These are phyloP conservation scores for Mongoloraphidia duomilia DNA, from an alignment of 2,888 invertebrate genomes.

Conservation along the genomic window DNA sequence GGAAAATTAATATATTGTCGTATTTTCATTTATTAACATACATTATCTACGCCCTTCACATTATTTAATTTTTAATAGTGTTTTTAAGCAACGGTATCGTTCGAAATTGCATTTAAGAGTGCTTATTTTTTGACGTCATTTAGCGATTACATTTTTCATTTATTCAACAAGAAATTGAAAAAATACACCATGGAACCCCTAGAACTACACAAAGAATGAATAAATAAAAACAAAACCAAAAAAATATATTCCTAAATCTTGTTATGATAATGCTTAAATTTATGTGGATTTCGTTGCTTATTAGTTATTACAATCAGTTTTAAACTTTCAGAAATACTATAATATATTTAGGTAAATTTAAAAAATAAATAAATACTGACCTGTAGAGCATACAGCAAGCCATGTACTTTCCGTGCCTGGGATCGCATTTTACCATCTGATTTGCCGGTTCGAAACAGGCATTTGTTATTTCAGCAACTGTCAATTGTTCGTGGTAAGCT, in stretches of 20 bases:
- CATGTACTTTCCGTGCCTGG: constrained; percentile 83
- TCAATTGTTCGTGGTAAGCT: constrained; percentile 83
- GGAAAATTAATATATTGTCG: constrained; percentile 17
- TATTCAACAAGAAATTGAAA: too few species aligned
- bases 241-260: too few species aligned
- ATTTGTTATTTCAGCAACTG: constrained; percentile 85
- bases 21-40: background rate
- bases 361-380: constrained; percentile 21
- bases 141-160: too few species aligned
- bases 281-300: too few species aligned
- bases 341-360: background rate
- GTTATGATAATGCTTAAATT: too few species aligned
- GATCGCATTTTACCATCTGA: constrained; percentile 88
- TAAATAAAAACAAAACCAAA: too few species aligned
- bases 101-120: background rate
- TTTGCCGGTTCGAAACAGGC: constrained; percentile 92
- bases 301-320: too few species aligned
- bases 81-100: background rate
- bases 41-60: background rate
- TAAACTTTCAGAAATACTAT: background rate
- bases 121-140: background rate
- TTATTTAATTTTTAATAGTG: background rate
- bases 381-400: constrained; percentile 87
- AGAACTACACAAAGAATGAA: too few species aligned
- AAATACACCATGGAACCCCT: too few species aligned